phyloP scores from a whole-genome alignment of 1,140 invertebrate genomes.

The Calliopsis andreniformis region DNA sequence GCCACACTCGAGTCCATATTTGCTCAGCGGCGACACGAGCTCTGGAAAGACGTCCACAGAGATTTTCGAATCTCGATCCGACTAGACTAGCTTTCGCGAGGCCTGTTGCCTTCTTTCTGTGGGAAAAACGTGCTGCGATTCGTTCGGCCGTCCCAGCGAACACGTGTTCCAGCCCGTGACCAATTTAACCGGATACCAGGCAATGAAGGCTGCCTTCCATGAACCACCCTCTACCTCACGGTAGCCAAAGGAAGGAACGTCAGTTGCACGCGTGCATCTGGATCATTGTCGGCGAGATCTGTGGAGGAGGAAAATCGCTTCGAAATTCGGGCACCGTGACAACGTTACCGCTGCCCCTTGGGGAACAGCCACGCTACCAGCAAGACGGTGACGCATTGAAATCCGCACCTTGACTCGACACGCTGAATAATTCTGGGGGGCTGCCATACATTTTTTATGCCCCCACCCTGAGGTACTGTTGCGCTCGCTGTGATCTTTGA shows the following conservation, averaged over 20 bases:
- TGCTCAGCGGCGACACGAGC: slow-evolving; percentile 36
- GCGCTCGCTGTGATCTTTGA: background rate
- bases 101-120: slow-evolving; percentile 51
- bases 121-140: slow-evolving; percentile 77
- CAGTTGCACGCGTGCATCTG: slow-evolving; percentile 65
- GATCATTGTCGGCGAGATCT: slow-evolving; percentile 62
- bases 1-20: slow-evolving; percentile 34
- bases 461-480: slow-evolving; percentile 8
- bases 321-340: slow-evolving; percentile 64
- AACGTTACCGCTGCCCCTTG: slow-evolving; percentile 20
- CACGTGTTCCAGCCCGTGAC: slow-evolving; percentile 77
- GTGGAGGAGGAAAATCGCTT: slow-evolving; percentile 58
- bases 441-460: background rate
- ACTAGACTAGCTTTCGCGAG: slow-evolving; percentile 25
- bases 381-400: slow-evolving; percentile 8
- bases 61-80: no score
- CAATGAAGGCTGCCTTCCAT: slow-evolving; percentile 14
- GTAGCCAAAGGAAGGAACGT: slow-evolving; percentile 40
- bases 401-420: slow-evolving; percentile 26
- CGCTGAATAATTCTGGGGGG: slow-evolving; percentile 11
- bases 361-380: no score
- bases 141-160: slow-evolving; percentile 74
- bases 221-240: slow-evolving; percentile 48
- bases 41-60: background rate
- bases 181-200: slow-evolving; percentile 79